Base-by-base conservation (phyloP, 2,888 invertebrate species). In the Eulithis prunata region DNA sequence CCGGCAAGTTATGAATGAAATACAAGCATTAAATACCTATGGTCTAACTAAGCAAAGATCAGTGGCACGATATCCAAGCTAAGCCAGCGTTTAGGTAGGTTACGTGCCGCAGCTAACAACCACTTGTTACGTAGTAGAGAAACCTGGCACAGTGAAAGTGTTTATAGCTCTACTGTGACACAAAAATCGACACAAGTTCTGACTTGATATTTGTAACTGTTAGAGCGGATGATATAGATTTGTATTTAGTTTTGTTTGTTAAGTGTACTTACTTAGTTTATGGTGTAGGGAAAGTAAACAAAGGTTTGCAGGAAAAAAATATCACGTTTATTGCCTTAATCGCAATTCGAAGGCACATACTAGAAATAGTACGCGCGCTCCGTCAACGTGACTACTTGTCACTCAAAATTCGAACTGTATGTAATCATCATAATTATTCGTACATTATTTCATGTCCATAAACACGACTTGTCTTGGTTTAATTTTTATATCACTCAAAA, bases 341-440 rank as follows among this genome's bases (percentile, higher is more conserved):
- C 78, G 91, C 93, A 93, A 93, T 92, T 89, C 91, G 90, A 89
- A 91, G 90, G 92, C 92, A 92, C 91, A 92, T 90, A 90, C 89
- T 76, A 66, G 57, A 78, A 61, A 32, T 76, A 82, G 88, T 88
- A 91, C 91, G 91, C 93, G 91, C 90, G 75, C 90, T 84, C 87
- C 91, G 92, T 87, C 91, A 91, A 93, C 92, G 91, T 91, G 89
- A 91, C 82, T 79, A 78, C 78, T 82, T 79, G 82, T 85, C 85
- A 84, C 85, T 81, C 79, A 80, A 78, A 80, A 75, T 80, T 80
- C 86, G 83, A 81, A 84, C 73, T 76, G 77, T 70, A 73, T 76
- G 77, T 70, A 73, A 75, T 77, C 71, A 79, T 71, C 68, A 70
- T 67, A 78, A 74, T 66, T 41, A 71, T 71, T 72, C 70, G 79